Evolutionary conservation across 2,113 vertebrate genomes (phyloP), one percentile per base, ranked within the genome.

Genomic region (Haplochromis vanheusdeni): DNA sequence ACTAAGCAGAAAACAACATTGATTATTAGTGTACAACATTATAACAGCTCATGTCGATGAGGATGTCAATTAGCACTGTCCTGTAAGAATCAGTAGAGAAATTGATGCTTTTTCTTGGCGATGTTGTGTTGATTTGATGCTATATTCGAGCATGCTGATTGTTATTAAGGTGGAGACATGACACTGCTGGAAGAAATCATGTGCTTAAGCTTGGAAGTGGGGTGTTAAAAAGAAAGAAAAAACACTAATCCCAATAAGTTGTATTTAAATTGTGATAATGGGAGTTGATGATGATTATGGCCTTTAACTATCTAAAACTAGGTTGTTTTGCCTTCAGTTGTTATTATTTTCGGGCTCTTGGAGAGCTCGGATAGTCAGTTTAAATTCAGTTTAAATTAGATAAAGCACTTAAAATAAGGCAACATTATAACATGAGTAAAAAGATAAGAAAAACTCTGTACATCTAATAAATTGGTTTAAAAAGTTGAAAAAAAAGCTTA

Each of bases 1-100:
- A 89, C 87, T 92, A 86, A 90, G 87, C 82, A 85, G 58, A 73
- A 80, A 52, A 58, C 60, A 77, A 73, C 91, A 96, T 95, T 11
- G 94, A 95, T 95, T 94, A 91, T 87, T 91, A 89, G 80, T 81
- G 82, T 89, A 84, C 65, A 84, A 81, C 88, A 85, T 80, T 80
- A 91, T 92, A 83, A 90, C 80, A 54, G 62, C 52, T 88, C 31
- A 45, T 60, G 51, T 21, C 83, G 58, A 85, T 58, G 80, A 86
- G 92, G 90, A 94, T 89, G 92, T 93, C 86, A 28, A 35, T 54
- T 75, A 45, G 56, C 52, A 82, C 6, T 16, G 26, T 26, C 12
- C 17, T 80, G 9, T 56, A 4, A 87, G 55, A 82, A 35, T 17
- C 6, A 28, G 70, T 42, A 80, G 14, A 77, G 23, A 9, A 21